phyloP scores from a whole-genome alignment of 2,888 invertebrate species.

The Vannuccia rotundouncinata region DNA sequence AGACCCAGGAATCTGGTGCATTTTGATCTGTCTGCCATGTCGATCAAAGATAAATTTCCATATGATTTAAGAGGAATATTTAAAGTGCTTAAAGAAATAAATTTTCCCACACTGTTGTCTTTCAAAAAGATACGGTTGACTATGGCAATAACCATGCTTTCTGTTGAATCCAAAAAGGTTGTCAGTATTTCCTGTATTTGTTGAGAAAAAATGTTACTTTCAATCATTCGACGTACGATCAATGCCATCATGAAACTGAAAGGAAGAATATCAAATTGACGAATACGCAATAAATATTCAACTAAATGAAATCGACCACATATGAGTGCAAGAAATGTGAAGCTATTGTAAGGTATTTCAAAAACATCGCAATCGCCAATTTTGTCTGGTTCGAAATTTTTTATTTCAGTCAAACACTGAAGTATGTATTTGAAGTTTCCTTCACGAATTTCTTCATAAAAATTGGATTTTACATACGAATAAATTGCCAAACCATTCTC shows the following conservation, averaged over 20 bases:
- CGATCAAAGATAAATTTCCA: conserved; percentile 28
- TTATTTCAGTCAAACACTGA: not conserved
- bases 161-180: not conserved
- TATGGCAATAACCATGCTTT: conserved; percentile 28
- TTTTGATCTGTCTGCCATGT: conserved; percentile 32
- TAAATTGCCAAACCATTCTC: conserved; percentile 35
- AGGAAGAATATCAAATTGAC: conserved; percentile 36
- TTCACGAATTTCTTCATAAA: not conserved
- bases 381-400: not conserved
- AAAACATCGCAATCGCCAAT: conserved; percentile 23
- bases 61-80: conserved; percentile 28
- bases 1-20: conserved; percentile 34
- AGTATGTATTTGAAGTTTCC: conserved; percentile 27
- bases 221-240: not conserved
- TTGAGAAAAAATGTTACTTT: conserved; percentile 4
- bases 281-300: conserved; percentile 24
- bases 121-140: conserved; percentile 31
- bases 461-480: conserved; percentile 22
- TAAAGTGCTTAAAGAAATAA: conserved; percentile 17
- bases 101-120: conserved; percentile 29
- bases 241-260: conserved; percentile 6
- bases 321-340: conserved; percentile 30
- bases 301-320: conserved; percentile 34
- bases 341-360: not conserved
- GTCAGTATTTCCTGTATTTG: conserved; percentile 18